These are phyloP conservation scores for Scolopax mira DNA, from an alignment of 2,113 vertebrate genomes.

Conservation along the genomic window DNA sequence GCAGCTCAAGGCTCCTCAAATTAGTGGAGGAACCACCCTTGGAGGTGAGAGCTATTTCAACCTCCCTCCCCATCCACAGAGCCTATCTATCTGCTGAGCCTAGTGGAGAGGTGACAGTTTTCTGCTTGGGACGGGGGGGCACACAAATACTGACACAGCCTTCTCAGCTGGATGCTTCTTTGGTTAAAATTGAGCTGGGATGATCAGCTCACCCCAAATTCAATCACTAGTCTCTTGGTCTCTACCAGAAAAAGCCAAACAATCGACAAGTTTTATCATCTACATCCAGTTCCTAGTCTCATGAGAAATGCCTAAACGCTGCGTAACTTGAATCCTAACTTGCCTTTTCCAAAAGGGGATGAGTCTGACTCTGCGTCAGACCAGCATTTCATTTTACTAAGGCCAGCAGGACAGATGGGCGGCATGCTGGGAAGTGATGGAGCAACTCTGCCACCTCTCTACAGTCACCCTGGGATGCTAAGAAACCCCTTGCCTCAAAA, in stretches of 20 bases:
- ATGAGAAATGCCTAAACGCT: background rate
- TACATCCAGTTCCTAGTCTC: background rate
- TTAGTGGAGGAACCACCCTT: background rate
- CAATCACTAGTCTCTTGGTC: background rate
- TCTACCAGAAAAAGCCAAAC: background rate
- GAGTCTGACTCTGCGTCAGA: background rate
- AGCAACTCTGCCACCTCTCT: background rate
- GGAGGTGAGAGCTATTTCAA: background rate
- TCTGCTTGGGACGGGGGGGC: background rate
- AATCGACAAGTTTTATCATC: background rate
- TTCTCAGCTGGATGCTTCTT: background rate
- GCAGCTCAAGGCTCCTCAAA: background rate
- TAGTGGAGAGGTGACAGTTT: background rate
- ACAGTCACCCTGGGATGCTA: background rate
- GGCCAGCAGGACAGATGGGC: background rate
- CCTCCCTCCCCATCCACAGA: background rate
- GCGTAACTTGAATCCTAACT: background rate
- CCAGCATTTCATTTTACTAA: background rate
- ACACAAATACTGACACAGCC: background rate
- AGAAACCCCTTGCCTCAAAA: background rate
- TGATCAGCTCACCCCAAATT: background rate
- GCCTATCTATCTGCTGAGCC: background rate
- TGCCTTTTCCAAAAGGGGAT: background rate
- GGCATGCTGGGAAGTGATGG: background rate
- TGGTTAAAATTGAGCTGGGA: background rate